Base-by-base conservation (phyloP, 2,113 vertebrate genomes). In the Rhinoderma darwinii region DNA sequence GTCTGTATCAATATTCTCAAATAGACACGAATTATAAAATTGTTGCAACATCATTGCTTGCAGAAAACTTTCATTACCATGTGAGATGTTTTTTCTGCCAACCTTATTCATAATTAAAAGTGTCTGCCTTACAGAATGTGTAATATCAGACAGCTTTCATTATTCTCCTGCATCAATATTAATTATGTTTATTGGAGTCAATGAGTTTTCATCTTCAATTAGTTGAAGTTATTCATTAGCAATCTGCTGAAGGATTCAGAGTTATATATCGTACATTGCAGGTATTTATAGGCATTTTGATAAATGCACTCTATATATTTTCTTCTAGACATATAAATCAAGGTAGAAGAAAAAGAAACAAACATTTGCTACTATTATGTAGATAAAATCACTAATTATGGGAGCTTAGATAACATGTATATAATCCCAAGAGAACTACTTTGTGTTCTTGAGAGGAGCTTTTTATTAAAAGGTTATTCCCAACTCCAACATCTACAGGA, bases 101-200 rank as follows among this genome's bases (percentile, higher is more conserved):
- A 51, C 72, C 50, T 84, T 50, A 73, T 84, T 84, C 43, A 73
- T 84, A 84, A 84, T 84, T 84, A 74, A 84, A 54, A 74, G 44
- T 84, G 82, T 74, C 82, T 84, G 66, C 27, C 43, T 74, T 51
- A 56, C 68, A 59, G 66, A 84, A 54, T 83, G 14, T 83, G 54
- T 72, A 70, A 70, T 51, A 84, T 84, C 37, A 74, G 61, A 47
- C 82, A 73, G 56, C 47, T 74, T 84, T 72, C 72, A 84, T 73
- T 84, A 84, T 84, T 27, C 54, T 35, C 32, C 32, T 54, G 11
- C 82, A 73, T 84, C 82, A 84, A 73, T 74, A 84, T 84, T 84
- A 54, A 84, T 84, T 84, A 84, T 73, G 68, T 73, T 72, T 51
- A 73, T 84, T 54, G 44, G 79, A 82, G 22, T 73, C 30, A 54